Evolutionary conservation across 2,888 invertebrate genomes (phyloP).

Genomic region (Acutogordius australiensis): DNA sequence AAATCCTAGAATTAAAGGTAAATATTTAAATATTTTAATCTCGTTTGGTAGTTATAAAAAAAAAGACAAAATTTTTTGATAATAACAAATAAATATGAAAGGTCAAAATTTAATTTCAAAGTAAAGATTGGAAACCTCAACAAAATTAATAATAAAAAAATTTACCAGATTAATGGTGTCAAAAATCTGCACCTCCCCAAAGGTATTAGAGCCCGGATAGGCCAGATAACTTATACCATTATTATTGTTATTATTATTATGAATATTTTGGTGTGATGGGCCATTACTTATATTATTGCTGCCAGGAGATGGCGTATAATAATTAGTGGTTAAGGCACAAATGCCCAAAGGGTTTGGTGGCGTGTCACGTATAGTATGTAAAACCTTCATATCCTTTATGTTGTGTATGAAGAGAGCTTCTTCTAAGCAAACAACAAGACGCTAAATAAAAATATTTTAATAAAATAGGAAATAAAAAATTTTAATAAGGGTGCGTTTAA

Average conservation of each 20-base stretch:
- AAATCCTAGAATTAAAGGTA: neutral
- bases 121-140: no score
- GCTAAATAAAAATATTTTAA: no score
- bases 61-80: no score
- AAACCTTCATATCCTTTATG: conserved; percentile 46
- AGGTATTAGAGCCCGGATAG: conserved; percentile 70
- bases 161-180: conserved; percentile 57
- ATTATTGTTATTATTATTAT: conserved; percentile 19
- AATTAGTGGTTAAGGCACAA: conserved; percentile 57
- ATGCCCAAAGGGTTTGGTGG: conserved; percentile 73
- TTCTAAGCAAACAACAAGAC: conserved; percentile 80
- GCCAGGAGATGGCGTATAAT: neutral
- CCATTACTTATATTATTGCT: neutral
- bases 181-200: conserved; percentile 80
- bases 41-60: no score
- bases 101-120: no score
- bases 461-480: no score
- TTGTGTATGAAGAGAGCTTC: conserved; percentile 92
- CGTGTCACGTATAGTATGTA: conserved; percentile 89
- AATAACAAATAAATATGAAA: no score
- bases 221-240: conserved; percentile 67
- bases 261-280: neutral
- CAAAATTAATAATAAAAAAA: no score
- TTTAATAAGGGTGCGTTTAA: no score
- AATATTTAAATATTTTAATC: neutral